Evolutionary conservation across 2,888 invertebrate species (phyloP), one percentile per base, ranked within the genome.

Genomic region (Hermaeophaga mercurialis): DNA sequence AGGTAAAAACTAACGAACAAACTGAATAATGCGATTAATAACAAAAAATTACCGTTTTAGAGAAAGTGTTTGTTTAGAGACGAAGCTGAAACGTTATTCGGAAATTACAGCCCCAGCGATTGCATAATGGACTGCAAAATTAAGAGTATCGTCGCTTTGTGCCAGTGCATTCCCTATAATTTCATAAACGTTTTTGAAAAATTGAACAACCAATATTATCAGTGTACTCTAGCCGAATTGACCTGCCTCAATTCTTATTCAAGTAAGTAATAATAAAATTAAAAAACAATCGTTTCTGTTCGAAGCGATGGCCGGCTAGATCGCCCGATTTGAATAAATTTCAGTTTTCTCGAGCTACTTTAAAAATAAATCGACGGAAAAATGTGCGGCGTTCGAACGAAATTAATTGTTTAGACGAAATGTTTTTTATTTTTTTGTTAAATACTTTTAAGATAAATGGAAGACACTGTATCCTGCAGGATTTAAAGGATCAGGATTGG

Each of bases 121-220:
- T 85, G 84, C 67, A 76, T 84, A 66, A 74, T 84, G 52, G 80
- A 82, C 64, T 85, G 85, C 62, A 79, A 83, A 43, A 79, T 82
- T 73, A 69, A 74, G 31, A 84, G 83, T 63, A 75, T 84, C 8
- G 62, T 79, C 0, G 74, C 77, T 0, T 77, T 79, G 3, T 85
- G 85, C 62, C 79, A 80, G 28, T 85, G 85, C 61, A 79, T 83
- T 1, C 84, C 84, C 0, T 84, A 83, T 58, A 83, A 80, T 63
- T 81, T 83, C 76, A 65, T 65, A 0, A 66, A 65, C n/a, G 70
- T 75, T 12, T 70, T 75, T 1, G 76, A 75, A 56, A 43, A 43
- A 14, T 78, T 78, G 0, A 56, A 47, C 12, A 41, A 54, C 6
- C 44, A 43, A 4, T 62, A 63, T 36, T 61, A 62, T 24, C 66